Evolutionary conservation across 2,888 invertebrate species (phyloP).

Genomic region (Ophion obscuratus): DNA sequence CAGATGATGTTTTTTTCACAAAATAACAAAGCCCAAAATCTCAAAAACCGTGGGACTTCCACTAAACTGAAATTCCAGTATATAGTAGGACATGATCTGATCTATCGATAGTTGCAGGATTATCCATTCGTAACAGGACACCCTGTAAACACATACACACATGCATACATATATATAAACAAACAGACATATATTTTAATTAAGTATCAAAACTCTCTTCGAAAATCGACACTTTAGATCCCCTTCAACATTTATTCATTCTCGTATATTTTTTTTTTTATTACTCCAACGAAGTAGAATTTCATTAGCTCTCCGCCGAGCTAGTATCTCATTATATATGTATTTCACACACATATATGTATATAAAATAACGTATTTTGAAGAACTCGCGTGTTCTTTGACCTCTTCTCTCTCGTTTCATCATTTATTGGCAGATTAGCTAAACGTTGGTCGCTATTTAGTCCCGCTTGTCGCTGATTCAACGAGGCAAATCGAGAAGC

Average conservation of each 20-base stretch:
- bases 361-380: conserved; percentile 4
- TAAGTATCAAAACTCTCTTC: background rate
- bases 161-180: background rate
- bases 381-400: conserved; percentile 54
- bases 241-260: background rate
- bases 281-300: background rate
- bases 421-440: conserved; percentile 60
- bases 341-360: background rate
- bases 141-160: too few relatives aligned
- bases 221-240: background rate
- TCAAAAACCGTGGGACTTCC: too few relatives aligned
- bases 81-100: too few relatives aligned
- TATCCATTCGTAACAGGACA: too few relatives aligned
- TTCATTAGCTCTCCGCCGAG: background rate
- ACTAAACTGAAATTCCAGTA: too few relatives aligned
- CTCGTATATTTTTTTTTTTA: background rate
- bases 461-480: conserved; percentile 24
- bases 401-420: conserved; percentile 56
- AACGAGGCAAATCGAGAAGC: conserved; percentile 26
- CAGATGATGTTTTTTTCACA: too few relatives aligned
- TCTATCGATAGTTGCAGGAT: too few relatives aligned
- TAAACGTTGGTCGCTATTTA: conserved; percentile 57
- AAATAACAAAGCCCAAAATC: too few relatives aligned
- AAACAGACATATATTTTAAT: background rate
- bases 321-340: background rate